Evolutionary conservation across 1,140 invertebrate genomes (phyloP), one percentile per base, ranked within the genome.

Genomic region (Drosophila malerkotliana): DNA sequence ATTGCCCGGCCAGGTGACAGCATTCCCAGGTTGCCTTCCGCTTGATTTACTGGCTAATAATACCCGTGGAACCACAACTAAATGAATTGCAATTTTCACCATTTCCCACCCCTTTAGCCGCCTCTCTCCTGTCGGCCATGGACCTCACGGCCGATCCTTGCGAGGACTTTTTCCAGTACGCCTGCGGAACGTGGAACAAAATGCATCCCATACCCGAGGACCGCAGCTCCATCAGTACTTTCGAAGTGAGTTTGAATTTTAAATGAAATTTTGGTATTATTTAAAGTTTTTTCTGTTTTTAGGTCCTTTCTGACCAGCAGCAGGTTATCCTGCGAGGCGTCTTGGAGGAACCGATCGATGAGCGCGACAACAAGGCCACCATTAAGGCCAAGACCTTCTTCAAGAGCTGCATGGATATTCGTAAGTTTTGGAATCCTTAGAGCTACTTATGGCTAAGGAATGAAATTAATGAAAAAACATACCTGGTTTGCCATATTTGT

Each of bases 191-290:
- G 1, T 98, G 97, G 97, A 98, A 98, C 90, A 95, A 95, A 79
- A 94, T 95, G 60, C 96, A 98, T 93, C 93, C 96, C 3, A 98
- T 98, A 78, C 97, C 97, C 0, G 97, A 98, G 84, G 97, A 98
- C 85, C 93, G 95, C 74, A 95, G 96, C 71, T 97, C 96, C 14
- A 97, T 97, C 53, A 97, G 95, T 80, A 98, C 97, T 0, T 98
- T 98, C 87, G 97, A 98, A 92, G 93, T 94, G 18, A 52, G 28
- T 37, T n/a, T 12, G 4, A 37, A 37, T 37, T 10, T 37, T 10
- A 4, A 12, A 4, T 37, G 4, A 1, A 3, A 4, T 18, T 15
- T 18, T 8, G 5, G 41, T 44, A 8, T 7, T 15, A 14, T 18
- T 18, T 18, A 9, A 18, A 15, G 8, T n/a, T 10, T 12, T 12